Conservation (phyloP, 2,888 invertebrate species). For the Arge pagana region DNA sequence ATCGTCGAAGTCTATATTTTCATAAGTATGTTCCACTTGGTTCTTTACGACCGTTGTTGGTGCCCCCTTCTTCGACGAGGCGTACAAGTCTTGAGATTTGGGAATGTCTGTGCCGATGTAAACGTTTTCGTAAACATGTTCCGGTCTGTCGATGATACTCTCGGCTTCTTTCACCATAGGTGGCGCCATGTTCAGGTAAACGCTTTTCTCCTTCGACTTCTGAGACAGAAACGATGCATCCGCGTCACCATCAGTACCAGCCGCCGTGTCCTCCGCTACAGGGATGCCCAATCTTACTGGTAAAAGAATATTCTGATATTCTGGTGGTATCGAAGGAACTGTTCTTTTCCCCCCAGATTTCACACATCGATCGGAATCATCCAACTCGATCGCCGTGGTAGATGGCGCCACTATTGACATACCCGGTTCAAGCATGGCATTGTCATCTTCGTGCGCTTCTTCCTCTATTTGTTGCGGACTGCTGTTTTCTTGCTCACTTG, state of each 20-base stretch:
- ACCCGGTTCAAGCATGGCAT: no score
- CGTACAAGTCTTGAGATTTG: constrained; percentile 32
- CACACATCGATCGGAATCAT: constrained; percentile 4
- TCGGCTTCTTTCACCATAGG: constrained; percentile 19
- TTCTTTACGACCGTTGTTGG: constrained; percentile 24
- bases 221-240: no score
- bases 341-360: constrained; percentile 15
- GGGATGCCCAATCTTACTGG: constrained; percentile 38
- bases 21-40: constrained; percentile 38
- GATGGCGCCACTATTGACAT: constrained; percentile 22
- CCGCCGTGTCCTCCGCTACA: constrained; percentile 28
- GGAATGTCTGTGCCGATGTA: constrained; percentile 41
- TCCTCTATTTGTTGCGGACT: no score
- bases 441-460: constrained; percentile 24
- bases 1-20: constrained; percentile 40
- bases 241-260: no score
- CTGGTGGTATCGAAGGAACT: constrained; percentile 35
- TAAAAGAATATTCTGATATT: constrained; percentile 47
- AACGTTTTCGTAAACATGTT: constrained; percentile 47
- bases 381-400: neutral
- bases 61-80: constrained; percentile 23
- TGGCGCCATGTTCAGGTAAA: constrained; percentile 14
- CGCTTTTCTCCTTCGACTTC: constrained; percentile 18
- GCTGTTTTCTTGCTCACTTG: constrained; percentile 29
- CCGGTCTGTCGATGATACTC: constrained; percentile 33